Conservation (phyloP, 2,888 invertebrate genomes). For the Dryocosmus kuriphilus region DNA sequence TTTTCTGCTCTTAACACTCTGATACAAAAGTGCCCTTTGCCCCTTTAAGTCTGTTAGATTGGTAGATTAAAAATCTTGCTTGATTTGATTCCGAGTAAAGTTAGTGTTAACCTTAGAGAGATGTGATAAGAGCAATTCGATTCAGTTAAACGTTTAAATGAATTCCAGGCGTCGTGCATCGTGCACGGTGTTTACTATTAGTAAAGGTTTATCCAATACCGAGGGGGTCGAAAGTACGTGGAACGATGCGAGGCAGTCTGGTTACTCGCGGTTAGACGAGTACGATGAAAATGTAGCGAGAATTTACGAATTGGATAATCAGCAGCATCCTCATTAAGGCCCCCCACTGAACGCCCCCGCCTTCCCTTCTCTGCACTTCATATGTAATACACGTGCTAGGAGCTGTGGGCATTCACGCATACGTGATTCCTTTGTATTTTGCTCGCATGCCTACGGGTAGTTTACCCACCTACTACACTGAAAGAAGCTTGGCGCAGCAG, state of each 20-base stretch:
- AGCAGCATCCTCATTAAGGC: constrained; percentile 83
- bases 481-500: no score
- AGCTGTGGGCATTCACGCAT: constrained; percentile 50
- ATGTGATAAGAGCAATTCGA: constrained; percentile 27
- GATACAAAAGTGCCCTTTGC: not conserved
- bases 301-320: constrained; percentile 83
- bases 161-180: constrained; percentile 10
- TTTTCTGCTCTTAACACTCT: not conserved
- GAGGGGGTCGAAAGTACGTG: constrained; percentile 36
- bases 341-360: constrained; percentile 76
- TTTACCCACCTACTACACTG: constrained; percentile 43
- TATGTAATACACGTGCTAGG: constrained; percentile 40
- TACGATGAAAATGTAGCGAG: constrained; percentile 77
- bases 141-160: constrained; percentile 20
- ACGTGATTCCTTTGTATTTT: constrained; percentile 52
- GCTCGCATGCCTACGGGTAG: constrained; percentile 53
- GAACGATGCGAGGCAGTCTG: constrained; percentile 63
- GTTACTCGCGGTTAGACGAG: constrained; percentile 70
- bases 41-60: not conserved
- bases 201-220: constrained; percentile 35
- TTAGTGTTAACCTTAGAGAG: not conserved
- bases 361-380: constrained; percentile 67
- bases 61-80: not conserved
- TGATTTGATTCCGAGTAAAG: constrained; percentile 34
- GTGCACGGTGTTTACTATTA: constrained; percentile 22